These are phyloP conservation scores for Leptinotarsa juncta DNA, from an alignment of 2,888 invertebrate genomes.

Conservation along the genomic window DNA sequence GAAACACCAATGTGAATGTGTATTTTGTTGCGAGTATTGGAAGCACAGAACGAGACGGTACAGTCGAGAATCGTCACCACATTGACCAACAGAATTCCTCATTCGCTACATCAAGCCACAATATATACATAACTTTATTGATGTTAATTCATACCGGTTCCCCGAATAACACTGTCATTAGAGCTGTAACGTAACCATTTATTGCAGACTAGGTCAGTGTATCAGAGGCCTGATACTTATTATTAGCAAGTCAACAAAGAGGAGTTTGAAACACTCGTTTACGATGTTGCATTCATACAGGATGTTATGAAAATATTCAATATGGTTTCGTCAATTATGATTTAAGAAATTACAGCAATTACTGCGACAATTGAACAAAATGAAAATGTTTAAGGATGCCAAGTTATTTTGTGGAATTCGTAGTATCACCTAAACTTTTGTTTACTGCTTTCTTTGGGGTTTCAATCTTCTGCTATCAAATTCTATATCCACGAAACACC, in stretches of 20 bases:
- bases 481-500: too few relatives aligned
- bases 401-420: too few relatives aligned
- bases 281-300: slow-evolving; percentile 24
- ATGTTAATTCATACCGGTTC: slow-evolving; percentile 20
- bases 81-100: background rate
- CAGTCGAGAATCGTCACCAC: background rate
- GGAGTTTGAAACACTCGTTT: slow-evolving; percentile 35
- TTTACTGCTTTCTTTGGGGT: too few relatives aligned
- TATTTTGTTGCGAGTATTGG: too few relatives aligned
- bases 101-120: slow-evolving; percentile 10
- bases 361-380: too few relatives aligned
- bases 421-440: too few relatives aligned
- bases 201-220: slow-evolving; percentile 36
- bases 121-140: slow-evolving; percentile 20
- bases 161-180: slow-evolving; percentile 27
- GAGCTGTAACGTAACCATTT: slow-evolving; percentile 33
- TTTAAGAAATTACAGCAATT: background rate
- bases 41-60: background rate
- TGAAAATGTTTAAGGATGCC: too few relatives aligned
- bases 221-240: slow-evolving; percentile 33
- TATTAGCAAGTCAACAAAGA: slow-evolving; percentile 36
- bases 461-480: too few relatives aligned
- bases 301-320: slow-evolving; percentile 12
- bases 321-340: background rate
- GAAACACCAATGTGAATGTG: too few relatives aligned